Evolutionary conservation across 2,113 vertebrate genomes (phyloP).

Genomic region (Ursus arctos): DNA sequence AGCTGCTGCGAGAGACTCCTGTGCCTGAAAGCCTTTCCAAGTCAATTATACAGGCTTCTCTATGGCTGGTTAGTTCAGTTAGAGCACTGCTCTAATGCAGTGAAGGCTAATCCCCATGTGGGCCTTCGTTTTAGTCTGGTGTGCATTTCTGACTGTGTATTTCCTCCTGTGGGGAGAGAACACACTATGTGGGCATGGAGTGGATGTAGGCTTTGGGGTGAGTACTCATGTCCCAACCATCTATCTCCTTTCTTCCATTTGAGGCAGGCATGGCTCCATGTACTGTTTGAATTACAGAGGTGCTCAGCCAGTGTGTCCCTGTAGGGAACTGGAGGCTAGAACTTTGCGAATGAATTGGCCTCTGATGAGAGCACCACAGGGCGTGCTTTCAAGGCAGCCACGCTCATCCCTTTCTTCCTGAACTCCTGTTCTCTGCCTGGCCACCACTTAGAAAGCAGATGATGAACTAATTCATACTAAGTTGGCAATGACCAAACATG

Average conservation of each 20-base stretch:
- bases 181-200: neutral
- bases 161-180: neutral
- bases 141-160: neutral
- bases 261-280: neutral
- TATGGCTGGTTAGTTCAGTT: conserved; percentile 30
- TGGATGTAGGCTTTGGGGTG: neutral
- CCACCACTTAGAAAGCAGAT: neutral
- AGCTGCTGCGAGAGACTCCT: conserved; percentile 31
- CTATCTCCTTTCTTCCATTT: neutral
- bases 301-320: neutral
- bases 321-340: neutral
- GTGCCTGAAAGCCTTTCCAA: conserved; percentile 46
- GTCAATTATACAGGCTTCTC: conserved; percentile 44
- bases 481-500: neutral
- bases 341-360: neutral
- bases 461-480: neutral
- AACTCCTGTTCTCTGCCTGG: neutral
- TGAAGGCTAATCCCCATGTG: neutral
- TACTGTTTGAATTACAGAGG: neutral
- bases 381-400: neutral
- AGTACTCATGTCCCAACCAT: neutral
- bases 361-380: neutral
- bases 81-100: neutral
- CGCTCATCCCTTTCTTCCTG: neutral
- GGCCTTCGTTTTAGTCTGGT: neutral